Evolutionary conservation across 2,888 invertebrate species (phyloP).

Genomic region (Timema cristinae): DNA sequence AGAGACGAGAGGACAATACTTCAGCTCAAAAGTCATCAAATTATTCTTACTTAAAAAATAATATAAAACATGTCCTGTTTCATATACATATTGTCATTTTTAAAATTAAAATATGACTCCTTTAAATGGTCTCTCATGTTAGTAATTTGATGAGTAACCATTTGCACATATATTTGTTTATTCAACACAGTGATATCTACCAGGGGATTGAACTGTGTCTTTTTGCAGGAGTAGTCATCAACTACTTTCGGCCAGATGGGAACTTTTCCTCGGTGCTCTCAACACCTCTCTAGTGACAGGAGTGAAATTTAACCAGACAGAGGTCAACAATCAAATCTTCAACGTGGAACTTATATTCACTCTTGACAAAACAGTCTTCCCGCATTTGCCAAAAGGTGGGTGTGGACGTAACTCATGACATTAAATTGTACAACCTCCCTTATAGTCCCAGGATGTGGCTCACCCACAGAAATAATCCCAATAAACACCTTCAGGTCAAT

Average conservation of each 20-base stretch:
- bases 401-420: background rate
- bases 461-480: too few species aligned
- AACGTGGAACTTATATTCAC: conserved; percentile 66
- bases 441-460: too few species aligned
- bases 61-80: too few species aligned
- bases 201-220: too few species aligned
- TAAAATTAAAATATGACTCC: background rate
- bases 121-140: too few species aligned
- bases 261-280: conserved; percentile 60
- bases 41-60: too few species aligned
- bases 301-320: conserved; percentile 55
- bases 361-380: conserved; percentile 32
- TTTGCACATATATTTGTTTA: too few species aligned
- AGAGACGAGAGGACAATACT: too few species aligned
- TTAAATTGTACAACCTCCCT: too few species aligned
- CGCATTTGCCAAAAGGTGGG: conserved; percentile 34
- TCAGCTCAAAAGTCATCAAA: too few species aligned
- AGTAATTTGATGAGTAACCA: background rate
- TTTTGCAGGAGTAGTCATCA: conserved; percentile 50
- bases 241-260: conserved; percentile 80
- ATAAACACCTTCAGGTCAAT: too few species aligned
- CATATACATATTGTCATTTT: background rate
- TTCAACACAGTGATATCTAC: too few species aligned
- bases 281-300: conserved; percentile 51
- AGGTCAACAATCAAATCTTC: conserved; percentile 56